Evolutionary conservation across 2,113 vertebrate genomes (phyloP), one percentile per base, ranked within the genome.

Genomic region (Crotophaga sulcirostris): DNA sequence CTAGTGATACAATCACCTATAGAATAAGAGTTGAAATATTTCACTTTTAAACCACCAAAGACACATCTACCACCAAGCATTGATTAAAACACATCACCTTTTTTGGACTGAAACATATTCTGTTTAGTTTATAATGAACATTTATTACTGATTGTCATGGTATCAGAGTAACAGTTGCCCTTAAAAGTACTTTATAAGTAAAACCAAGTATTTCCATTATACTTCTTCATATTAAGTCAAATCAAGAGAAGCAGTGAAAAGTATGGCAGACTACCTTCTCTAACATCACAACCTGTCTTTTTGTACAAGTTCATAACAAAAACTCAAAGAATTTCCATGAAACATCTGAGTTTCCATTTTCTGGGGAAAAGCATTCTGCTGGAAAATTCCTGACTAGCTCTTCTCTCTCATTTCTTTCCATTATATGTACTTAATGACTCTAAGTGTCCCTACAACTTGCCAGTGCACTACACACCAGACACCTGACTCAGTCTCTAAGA

Each of bases 311-410:
- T 44, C 24, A 4, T 23, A 44, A 55, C 13, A 62, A 80, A 80
- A 68, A 1, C 8, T 49, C 54, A 49, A 51, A 85, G 75, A 66
- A 84, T 25, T 77, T 74, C 95, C 83, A 70, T 18, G 19, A 90
- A 92, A 51, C 20, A 12, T 23, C 5, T 40, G 42, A 62, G 29
- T 38, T 86, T 51, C 47, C 23, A 7, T 86, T 95, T 90, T 90
- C 72, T 38, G 77, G 47, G 83, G 84, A 92, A 90, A 90, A 54
- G 17, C 36, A 38, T 84, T 81, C 47, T 67, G 26, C 55, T 90
- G 76, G 59, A 83, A 55, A 87, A 52, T 31, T 62, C 34, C 33
- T 38, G 54, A 36, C 64, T 45, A 47, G 42, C 20, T 90, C 36
- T 77, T 55, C 9, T 77, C 33, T 76, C 26, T 90, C 29, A 25